Conservation (phyloP, 2,113 vertebrate genomes). For the Tapirus terrestris region DNA sequence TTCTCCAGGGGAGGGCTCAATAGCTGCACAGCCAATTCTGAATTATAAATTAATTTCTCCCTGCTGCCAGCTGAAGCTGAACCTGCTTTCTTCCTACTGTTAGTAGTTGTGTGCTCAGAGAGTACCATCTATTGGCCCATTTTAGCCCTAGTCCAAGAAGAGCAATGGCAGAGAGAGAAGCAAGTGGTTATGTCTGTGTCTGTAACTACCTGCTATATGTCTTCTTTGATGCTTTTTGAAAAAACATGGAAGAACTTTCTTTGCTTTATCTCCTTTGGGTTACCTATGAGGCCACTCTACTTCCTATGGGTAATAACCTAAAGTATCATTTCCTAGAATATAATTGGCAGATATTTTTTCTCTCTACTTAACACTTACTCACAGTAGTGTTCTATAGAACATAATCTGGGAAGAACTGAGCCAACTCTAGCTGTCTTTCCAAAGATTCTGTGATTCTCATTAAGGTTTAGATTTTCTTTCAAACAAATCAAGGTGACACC, state of each 20-base stretch:
- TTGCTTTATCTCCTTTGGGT: neutral
- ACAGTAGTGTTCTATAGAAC: neutral
- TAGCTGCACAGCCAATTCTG: neutral
- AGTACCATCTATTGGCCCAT: neutral
- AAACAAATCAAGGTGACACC: conserved; percentile 35
- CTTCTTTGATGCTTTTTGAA: neutral
- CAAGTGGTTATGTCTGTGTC: neutral
- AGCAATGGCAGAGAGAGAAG: neutral
- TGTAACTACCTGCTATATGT: neutral
- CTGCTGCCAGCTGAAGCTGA: neutral
- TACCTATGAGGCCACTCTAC: neutral
- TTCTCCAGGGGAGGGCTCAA: neutral
- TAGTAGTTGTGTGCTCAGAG: neutral
- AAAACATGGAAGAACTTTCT: neutral
- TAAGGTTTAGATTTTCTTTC: neutral
- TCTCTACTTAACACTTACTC: neutral
- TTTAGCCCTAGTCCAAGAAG: neutral
- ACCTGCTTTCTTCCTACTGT: neutral
- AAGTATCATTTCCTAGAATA: neutral
- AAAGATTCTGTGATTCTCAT: neutral
- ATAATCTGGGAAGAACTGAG: neutral
- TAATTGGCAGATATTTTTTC: neutral
- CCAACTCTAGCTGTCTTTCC: neutral
- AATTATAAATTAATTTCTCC: neutral
- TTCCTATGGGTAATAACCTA: neutral